Conservation (phyloP, 2,113 vertebrate genomes). For the Psittacula cyanocephala region DNA sequence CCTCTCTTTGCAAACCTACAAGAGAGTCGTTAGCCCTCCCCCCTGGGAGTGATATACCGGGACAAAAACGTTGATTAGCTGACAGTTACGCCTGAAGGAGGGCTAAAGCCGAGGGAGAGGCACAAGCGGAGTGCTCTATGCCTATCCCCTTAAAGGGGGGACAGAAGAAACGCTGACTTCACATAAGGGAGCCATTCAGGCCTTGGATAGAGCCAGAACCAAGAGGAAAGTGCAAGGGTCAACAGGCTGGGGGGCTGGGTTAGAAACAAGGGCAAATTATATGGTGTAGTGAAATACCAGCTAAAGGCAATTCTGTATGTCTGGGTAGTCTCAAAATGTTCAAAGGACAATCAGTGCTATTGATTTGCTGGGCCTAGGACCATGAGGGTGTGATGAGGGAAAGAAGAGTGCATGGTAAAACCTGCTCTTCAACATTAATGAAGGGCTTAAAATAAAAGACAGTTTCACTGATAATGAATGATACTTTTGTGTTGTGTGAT, state of each 20-base stretch:
- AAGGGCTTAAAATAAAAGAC: neutral
- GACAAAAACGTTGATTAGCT: neutral
- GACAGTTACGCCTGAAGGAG: neutral
- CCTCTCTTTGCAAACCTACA: neutral
- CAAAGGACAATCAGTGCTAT: neutral
- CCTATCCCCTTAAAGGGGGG: neutral
- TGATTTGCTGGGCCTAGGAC: neutral
- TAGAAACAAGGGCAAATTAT: neutral
- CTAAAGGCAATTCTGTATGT: neutral
- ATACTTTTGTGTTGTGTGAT: neutral
- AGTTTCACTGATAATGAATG: neutral
- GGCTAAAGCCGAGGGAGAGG: neutral
- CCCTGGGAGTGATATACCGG: neutral
- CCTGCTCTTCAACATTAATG: neutral
- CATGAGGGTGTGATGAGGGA: neutral
- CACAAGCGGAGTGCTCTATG: neutral
- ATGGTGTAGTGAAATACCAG: neutral
- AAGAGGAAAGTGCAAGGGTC: neutral
- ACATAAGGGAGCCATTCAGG: neutral
- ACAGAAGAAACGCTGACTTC: neutral
- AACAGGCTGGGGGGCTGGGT: neutral
- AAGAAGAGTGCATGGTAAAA: neutral
- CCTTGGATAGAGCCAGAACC: neutral
- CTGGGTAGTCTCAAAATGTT: neutral
- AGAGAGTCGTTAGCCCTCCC: neutral